Evolutionary conservation across 2,797 vertebrate species (phyloP).

Genomic region (Setipinna tenuifilis): DNA sequence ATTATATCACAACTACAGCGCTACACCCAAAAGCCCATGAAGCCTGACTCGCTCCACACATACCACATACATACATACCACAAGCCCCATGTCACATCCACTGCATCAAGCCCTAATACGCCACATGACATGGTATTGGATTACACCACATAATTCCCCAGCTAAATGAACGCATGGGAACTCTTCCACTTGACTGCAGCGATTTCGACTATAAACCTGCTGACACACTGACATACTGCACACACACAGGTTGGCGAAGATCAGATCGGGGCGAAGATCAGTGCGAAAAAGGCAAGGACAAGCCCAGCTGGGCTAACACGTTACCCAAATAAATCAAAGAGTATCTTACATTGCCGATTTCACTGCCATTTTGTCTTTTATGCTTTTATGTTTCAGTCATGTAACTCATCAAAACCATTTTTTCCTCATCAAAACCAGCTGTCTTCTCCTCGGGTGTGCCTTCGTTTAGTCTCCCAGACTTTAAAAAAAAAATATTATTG

Average conservation of each 20-base stretch:
- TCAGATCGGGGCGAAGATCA: no score
- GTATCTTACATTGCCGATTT: no score
- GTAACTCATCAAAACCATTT: no score
- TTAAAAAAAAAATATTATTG: no score
- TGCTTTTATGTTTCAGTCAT: no score
- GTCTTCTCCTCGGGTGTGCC: neutral
- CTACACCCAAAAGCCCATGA: neutral
- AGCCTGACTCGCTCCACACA: neutral
- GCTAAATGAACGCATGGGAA: conserved; percentile 1
- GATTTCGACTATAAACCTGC: neutral
- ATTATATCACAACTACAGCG: neutral
- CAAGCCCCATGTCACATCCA: neutral
- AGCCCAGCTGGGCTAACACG: no score
- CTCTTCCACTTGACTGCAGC: neutral
- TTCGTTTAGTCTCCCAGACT: neutral
- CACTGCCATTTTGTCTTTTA: no score
- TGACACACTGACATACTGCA: neutral
- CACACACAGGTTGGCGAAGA: neutral
- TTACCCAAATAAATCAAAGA: no score
- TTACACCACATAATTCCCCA: neutral
- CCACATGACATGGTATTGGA: neutral
- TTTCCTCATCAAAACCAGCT: neutral
- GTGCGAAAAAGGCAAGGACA: no score
- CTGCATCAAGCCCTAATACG: neutral
- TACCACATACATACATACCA: neutral